phyloP scores from a whole-genome alignment of 1,140 invertebrate species.

The Drosophila orena region DNA sequence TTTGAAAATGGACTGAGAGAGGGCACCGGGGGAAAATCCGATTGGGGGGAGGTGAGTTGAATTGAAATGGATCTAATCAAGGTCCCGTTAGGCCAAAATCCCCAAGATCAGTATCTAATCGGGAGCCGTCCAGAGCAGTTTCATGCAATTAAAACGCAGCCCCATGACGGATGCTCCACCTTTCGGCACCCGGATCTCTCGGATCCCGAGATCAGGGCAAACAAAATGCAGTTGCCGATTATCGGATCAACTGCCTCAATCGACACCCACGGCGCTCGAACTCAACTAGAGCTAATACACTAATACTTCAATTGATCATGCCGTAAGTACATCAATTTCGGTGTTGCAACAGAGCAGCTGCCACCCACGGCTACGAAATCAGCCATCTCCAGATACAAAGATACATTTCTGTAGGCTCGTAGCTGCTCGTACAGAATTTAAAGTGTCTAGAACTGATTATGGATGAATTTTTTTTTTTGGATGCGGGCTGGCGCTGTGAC shows the following conservation, averaged over 20 bases:
- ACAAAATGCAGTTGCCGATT: slow-evolving; percentile 21
- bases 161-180: slow-evolving; percentile 56
- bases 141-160: slow-evolving; percentile 68
- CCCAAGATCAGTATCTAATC: slow-evolving; percentile 60
- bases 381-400: slow-evolving; percentile 6
- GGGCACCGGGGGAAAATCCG: slow-evolving; percentile 7
- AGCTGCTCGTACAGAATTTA: neutral
- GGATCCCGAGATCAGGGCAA: slow-evolving; percentile 4
- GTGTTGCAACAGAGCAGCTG: slow-evolving; percentile 50
- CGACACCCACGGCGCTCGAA: slow-evolving; percentile 46
- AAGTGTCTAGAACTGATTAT: slow-evolving; percentile 25
- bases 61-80: slow-evolving; percentile 74
- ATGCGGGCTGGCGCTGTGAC: slow-evolving; percentile 43
- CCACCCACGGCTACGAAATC: slow-evolving; percentile 50
- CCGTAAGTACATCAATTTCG: slow-evolving; percentile 62
- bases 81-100: slow-evolving; percentile 58
- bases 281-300: slow-evolving; percentile 59
- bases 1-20: slow-evolving; percentile 62
- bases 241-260: slow-evolving; percentile 26
- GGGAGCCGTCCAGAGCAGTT: slow-evolving; percentile 60
- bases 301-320: slow-evolving; percentile 54
- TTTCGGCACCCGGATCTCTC: slow-evolving; percentile 53
- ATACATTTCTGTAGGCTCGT: neutral
- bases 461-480: slow-evolving; percentile 17
- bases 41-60: slow-evolving; percentile 32